Evolutionary conservation across 2,888 invertebrate genomes (phyloP), one percentile per base, ranked within the genome.

Genomic region (Drosophila atripex): DNA sequence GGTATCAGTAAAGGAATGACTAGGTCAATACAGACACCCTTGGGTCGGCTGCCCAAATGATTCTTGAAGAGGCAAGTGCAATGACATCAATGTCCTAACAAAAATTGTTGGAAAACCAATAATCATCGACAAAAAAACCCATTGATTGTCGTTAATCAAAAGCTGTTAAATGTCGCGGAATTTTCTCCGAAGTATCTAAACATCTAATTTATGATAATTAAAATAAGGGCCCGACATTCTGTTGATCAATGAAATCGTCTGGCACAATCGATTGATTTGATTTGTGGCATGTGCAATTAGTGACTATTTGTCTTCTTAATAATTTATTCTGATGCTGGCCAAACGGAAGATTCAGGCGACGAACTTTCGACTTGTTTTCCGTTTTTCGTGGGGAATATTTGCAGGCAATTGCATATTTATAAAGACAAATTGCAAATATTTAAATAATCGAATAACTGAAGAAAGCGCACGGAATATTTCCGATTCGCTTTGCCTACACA

Each of bases 321-420:
- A 58, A 71, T 65, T 58, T 69, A 69, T 74, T 64, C 41, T 18
- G 35, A 2, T 12, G 18, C 59, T 59, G 23, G 4, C 39, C 30
- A 51, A 64, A 74, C 82, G 45, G 80, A 88, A 88, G 85, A 86
- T 86, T 77, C 35, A 70, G 66, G 50, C 74, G 53, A 75, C 84
- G 75, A 85, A 85, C 84, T 74, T 60, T 74, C 55, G 64, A 68
- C 77, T 55, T 49, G 41, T 47, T 68, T 8, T 25, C 8, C 25
- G 25, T 46, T 47, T 50, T 49, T 70, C 30, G 47, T 54, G 28
- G 23, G 41, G 9, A 25, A 59, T 49, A 25, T 59, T 70, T 50
- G 25, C 21, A 38, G 38, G 30, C 8, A 39, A 50, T 45, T 70
- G 71, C 63, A 71, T 70, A 71, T 71, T 70, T 50, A 60, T 71